Percentiles rank a stretch among this genome's conserved stretches.
Evolutionary conservation across 2,797 vertebrate species (phyloP).

Genomic region (Coccyzus lansbergi): DNA sequence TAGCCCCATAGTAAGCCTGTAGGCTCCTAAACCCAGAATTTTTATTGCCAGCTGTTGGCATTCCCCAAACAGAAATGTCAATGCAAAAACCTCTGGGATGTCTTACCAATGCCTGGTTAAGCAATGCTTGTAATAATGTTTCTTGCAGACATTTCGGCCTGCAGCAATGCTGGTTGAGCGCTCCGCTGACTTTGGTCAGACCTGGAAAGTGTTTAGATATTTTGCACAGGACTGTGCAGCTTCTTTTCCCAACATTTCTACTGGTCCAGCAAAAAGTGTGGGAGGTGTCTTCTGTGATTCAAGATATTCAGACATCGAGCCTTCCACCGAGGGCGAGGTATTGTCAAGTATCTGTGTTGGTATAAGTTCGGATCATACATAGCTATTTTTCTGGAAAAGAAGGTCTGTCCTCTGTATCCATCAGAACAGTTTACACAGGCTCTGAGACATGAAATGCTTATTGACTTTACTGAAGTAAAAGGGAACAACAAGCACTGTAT

Average conservation of each 20-base stretch:
- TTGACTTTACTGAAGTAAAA: neutral
- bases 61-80: neutral
- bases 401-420: neutral
- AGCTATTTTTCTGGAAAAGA: neutral
- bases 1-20: neutral
- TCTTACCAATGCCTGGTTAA: neutral
- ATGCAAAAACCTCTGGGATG: neutral
- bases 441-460: neutral
- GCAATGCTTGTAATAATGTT: conserved; percentile 13
- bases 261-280: conserved; percentile 75
- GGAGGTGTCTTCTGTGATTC: conserved; percentile 87
- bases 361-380: neutral
- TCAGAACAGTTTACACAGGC: neutral
- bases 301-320: conserved; percentile 87
- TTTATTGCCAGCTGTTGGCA: neutral
- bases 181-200: conserved; percentile 86
- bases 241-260: conserved; percentile 82
- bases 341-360: conserved; percentile 8
- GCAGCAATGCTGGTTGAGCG: conserved; percentile 90
- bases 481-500: neutral
- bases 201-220: conserved; percentile 87
- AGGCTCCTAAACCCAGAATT: neutral
- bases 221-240: conserved; percentile 86
- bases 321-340: conserved; percentile 89
- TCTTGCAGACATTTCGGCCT: conserved; percentile 87